Evolutionary conservation across 2,113 vertebrate species (phyloP), one percentile per base, ranked within the genome.

Genomic region (Cyanoliseus patagonus): DNA sequence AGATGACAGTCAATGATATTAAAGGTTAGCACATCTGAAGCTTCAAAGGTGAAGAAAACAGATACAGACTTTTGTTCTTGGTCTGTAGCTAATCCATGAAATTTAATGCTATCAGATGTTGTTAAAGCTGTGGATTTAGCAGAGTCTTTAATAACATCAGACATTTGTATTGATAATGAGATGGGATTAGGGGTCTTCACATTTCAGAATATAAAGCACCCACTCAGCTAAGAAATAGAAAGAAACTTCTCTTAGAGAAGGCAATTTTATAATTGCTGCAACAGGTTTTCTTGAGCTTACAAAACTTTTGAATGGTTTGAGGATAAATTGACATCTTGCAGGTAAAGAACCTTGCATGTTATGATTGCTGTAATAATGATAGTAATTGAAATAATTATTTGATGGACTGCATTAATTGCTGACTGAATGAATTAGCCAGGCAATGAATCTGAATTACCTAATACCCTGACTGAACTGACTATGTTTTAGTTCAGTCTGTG

Each of bases 151-250:
- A 5, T 79, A 47, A 86, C 67, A 39, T 85, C 75, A 90, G 70
- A 55, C 17, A 61, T 90, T 93, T 90, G 76, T 87, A 51, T 76
- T 75, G 82, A 76, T 91, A 91, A 91, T 69, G 52, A 83, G 52
- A 52, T 75, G 39, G 69, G 69, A 91, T 94, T 96, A 93, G 62
- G 67, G 27, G 33, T 47, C 42, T 78, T 89, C 86, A 39, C 52
- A 17, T 69, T 89, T 91, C 74, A 55, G 66, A 89, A 92, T 77
- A 91, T 39, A 93, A 84, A 94, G 33, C 23, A 83, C 14, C 8
- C 55, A 33, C 39, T 84, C 37, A 75, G 4, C n/a, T 62, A 46
- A 80, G 83, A 88, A 39, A 39, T 33, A 46, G 70, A 66, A 86
- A 92, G 47, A 77, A 85, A 49, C 12, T 73, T 87, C 7, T 90